Conservation (phyloP, 2,888 invertebrate species). For the Lasioglossum malachurum region DNA sequence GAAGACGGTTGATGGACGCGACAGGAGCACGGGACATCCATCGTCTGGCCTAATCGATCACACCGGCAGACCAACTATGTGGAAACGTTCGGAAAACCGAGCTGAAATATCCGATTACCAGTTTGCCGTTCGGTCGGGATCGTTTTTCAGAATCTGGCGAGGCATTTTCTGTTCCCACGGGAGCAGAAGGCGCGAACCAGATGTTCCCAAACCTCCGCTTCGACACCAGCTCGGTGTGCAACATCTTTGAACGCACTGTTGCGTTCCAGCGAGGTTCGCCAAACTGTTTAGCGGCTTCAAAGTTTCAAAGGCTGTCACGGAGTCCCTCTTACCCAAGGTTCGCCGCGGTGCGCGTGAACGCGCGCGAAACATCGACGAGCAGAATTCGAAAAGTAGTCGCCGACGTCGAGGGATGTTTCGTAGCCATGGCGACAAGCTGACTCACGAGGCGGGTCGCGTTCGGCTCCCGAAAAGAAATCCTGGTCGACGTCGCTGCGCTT, state of each 20-base stretch:
- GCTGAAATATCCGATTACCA: not conserved
- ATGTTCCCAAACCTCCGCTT: not conserved
- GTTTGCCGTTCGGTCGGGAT: not conserved
- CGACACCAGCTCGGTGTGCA: not conserved
- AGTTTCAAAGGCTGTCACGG: not conserved
- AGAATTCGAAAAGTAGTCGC: not conserved
- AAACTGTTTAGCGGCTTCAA: not conserved
- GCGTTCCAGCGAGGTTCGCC: not conserved
- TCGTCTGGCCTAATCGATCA: not conserved
- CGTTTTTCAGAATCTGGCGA: not conserved
- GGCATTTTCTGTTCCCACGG: not conserved
- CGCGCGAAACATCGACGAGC: not conserved
- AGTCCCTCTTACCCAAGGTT: not conserved
- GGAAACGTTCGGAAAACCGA: not conserved
- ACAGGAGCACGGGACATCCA: not conserved
- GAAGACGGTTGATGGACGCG: not conserved
- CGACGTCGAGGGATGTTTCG: constrained; percentile 59
- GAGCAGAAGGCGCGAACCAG: not conserved
- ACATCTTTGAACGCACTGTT: not conserved
- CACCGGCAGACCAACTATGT: not conserved
- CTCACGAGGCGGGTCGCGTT: not conserved
- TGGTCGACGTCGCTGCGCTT: not conserved
- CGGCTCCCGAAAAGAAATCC: not conserved
- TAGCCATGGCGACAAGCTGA: constrained; percentile 73
- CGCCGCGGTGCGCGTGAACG: not conserved